Percentiles rank a stretch among this genome's conserved stretches.
These are phyloP conservation scores for Hypomecis punctinalis DNA, from an alignment of 2,888 invertebrate genomes.

Conservation along the genomic window DNA sequence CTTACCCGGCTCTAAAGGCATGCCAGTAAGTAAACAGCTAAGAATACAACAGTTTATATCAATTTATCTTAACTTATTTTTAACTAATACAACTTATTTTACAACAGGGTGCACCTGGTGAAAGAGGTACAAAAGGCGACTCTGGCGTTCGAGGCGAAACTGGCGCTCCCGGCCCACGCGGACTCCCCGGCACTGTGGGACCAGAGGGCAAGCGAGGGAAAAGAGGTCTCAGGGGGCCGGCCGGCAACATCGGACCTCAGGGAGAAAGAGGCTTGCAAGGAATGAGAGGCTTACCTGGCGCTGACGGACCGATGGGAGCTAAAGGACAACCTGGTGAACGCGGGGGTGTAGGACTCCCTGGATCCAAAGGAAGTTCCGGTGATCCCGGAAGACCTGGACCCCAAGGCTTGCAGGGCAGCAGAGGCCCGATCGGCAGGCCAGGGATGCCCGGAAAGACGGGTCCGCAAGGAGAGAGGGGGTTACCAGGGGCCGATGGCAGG, in stretches of 20 bases:
- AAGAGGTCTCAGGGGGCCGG: constrained; percentile 90
- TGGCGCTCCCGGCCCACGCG: constrained; percentile 90
- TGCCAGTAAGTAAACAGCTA: constrained; percentile 80
- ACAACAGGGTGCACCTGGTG: constrained; percentile 89
- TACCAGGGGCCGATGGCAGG: constrained; percentile 93
- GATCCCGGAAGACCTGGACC: constrained; percentile 88
- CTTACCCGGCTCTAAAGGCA: constrained; percentile 90
- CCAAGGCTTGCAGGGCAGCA: constrained; percentile 86
- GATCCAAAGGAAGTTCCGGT: constrained; percentile 86
- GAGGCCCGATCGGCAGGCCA: constrained; percentile 88
- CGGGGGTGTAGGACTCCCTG: constrained; percentile 82
- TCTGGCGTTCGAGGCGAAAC: constrained; percentile 90
- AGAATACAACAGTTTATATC: no score
- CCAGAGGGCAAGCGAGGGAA: constrained; percentile 93
- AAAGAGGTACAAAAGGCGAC: constrained; percentile 93
- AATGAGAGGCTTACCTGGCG: constrained; percentile 88
- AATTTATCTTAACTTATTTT: background rate
- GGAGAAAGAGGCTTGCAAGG: constrained; percentile 90
- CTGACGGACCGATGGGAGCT: constrained; percentile 90
- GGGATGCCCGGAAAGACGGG: constrained; percentile 90
- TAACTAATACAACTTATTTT: constrained; percentile 22
- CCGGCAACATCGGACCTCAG: constrained; percentile 88
- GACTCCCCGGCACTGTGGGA: constrained; percentile 90
- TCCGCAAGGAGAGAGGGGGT: constrained; percentile 89
- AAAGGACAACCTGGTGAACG: constrained; percentile 91